Conservation (phyloP, 2,797 vertebrate genomes). For the Ctenosaura bakeri region DNA sequence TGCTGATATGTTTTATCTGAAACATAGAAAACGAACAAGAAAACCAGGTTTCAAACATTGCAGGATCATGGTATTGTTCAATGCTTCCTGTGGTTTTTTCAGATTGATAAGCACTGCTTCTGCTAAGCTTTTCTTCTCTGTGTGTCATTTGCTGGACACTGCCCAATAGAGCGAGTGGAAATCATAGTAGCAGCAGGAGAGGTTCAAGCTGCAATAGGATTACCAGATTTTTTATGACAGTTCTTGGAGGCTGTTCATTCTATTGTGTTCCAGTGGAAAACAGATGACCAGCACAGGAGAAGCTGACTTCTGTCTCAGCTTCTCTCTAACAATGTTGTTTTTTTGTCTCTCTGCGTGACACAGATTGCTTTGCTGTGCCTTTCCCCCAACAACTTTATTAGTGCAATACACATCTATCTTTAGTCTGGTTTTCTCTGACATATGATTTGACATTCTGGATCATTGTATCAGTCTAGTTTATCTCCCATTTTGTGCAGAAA, state of each 20-base stretch:
- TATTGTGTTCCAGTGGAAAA: not conserved
- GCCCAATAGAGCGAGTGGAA: conserved; percentile 40
- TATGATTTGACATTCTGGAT: conserved; percentile 26
- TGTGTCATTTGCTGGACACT: conserved; percentile 34
- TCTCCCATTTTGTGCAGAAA: not conserved
- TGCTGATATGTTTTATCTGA: not conserved
- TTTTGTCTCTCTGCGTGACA: conserved; percentile 10
- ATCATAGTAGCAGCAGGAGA: conserved; percentile 44
- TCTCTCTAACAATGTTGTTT: not conserved
- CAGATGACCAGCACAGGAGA: conserved; percentile 11
- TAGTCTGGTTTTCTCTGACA: conserved; percentile 27
- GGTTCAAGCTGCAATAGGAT: conserved; percentile 42
- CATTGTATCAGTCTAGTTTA: conserved; percentile 6
- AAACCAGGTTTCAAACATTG: not conserved
- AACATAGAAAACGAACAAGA: conserved; percentile 28
- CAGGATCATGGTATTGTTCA: conserved; percentile 14
- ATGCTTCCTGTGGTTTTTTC: conserved; percentile 5
- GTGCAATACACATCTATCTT: not conserved
- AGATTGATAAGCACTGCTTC: conserved; percentile 13
- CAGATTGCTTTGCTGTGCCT: conserved; percentile 14
- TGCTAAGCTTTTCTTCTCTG: conserved; percentile 39
- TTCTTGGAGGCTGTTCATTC: conserved; percentile 19
- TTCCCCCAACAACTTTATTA: conserved; percentile 2
- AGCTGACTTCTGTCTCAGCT: not conserved
- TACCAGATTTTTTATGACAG: conserved; percentile 11